These are phyloP conservation scores for Lineus longissimus DNA, from an alignment of 1,140 invertebrate genomes.

Conservation along the genomic window DNA sequence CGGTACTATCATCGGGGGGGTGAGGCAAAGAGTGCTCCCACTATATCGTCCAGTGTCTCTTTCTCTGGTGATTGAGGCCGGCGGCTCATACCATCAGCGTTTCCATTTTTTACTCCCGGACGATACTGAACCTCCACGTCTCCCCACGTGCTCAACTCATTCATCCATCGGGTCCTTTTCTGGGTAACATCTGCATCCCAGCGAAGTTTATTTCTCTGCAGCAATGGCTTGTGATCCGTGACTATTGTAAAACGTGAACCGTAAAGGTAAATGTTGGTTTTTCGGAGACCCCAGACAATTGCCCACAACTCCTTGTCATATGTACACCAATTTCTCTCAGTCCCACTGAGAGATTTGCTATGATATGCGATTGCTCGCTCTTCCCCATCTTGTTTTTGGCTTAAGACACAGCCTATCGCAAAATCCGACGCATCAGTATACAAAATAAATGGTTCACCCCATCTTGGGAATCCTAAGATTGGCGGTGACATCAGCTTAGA, in stretches of 20 bases:
- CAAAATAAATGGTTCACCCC: constrained; percentile 16
- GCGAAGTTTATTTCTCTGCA: not conserved
- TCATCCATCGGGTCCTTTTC: constrained; percentile 6
- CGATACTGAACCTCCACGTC: constrained; percentile 4
- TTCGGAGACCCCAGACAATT: constrained; percentile 15
- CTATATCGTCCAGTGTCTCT: not conserved
- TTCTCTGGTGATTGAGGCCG: not conserved
- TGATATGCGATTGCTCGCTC: constrained; percentile 25
- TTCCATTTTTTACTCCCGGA: not conserved
- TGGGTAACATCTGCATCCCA: not conserved
- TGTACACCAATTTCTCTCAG: constrained; percentile 18
- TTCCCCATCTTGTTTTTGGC: constrained; percentile 18
- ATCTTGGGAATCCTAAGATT: constrained; percentile 24
- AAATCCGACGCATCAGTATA: constrained; percentile 7
- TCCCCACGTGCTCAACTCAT: not conserved
- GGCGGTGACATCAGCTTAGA: constrained; percentile 20
- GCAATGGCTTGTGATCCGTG: constrained; percentile 12
- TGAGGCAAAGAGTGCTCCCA: too few relatives aligned
- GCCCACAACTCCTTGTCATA: constrained; percentile 19
- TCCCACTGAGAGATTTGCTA: constrained; percentile 14
- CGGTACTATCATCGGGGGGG: too few relatives aligned
- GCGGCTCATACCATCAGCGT: constrained; percentile 10
- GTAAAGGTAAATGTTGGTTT: constrained; percentile 20
- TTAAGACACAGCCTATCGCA: not conserved
- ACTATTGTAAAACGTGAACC: constrained; percentile 14